Conservation (phyloP, 2,113 vertebrate species). For the Coryphaenoides rupestris region DNA sequence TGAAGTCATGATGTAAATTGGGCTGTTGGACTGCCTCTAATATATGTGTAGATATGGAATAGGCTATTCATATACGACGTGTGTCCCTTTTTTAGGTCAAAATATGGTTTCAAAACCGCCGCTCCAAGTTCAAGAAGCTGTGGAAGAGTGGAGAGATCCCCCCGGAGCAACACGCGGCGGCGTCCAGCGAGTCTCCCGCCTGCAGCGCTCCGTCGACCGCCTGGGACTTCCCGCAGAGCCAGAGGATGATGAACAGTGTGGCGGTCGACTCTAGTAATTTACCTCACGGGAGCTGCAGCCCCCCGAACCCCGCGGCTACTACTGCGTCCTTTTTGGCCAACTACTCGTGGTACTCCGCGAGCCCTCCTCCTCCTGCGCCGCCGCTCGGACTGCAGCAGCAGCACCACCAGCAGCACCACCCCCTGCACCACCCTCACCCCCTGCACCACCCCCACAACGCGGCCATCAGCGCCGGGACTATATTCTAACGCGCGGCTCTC, state of each 20-base stretch:
- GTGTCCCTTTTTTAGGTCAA: constrained; percentile 72
- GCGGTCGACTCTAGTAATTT: constrained; percentile 67
- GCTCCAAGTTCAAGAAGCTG: constrained; percentile 96
- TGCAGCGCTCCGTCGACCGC: constrained; percentile 79
- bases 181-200: constrained; percentile 81
- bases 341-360: constrained; percentile 91
- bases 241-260: constrained; percentile 75
- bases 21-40: too few species aligned
- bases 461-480: constrained; percentile 82
- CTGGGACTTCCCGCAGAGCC: constrained; percentile 90
- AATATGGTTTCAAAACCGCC: constrained; percentile 95
- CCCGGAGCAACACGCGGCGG: constrained; percentile 81
- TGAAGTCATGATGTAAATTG: too few species aligned
- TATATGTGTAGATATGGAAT: too few species aligned
- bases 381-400: constrained; percentile 75
- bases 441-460: constrained; percentile 83
- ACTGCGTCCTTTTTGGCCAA: constrained; percentile 84
- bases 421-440: constrained; percentile 84
- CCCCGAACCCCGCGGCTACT: constrained; percentile 68
- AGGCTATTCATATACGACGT: not conserved
- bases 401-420: constrained; percentile 85
- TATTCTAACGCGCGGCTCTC: constrained; percentile 78
- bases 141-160: constrained; percentile 96
- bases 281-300: constrained; percentile 76
- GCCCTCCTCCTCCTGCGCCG: constrained; percentile 76